A percentile compares a stretch with the other conserved stretches of the same genome.
Evolutionary conservation across 2,113 vertebrate genomes (phyloP).

Genomic region (Plecturocebus donacophilus): DNA sequence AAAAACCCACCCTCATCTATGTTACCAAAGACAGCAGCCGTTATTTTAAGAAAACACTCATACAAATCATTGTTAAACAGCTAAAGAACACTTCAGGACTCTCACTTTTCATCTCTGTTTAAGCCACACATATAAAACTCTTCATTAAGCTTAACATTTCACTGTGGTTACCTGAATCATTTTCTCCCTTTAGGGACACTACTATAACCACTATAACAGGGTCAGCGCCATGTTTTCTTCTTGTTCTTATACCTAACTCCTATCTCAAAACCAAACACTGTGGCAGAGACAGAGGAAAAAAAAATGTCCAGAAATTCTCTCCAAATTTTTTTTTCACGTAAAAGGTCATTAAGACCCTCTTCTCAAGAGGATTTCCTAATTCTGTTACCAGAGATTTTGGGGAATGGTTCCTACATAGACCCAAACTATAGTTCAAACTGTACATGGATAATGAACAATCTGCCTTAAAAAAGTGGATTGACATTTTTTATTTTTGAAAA

Average conservation of each 20-base stretch:
- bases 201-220: conserved; percentile 43
- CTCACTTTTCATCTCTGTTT: conserved; percentile 59
- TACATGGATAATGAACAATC: conserved; percentile 57
- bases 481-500: neutral
- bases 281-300: conserved; percentile 64
- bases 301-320: conserved; percentile 64
- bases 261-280: conserved; percentile 76
- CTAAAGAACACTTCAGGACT: conserved; percentile 65
- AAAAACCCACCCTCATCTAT: conserved; percentile 46
- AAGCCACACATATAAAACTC: conserved; percentile 64
- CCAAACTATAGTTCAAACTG: conserved; percentile 57
- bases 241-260: conserved; percentile 54
- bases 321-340: conserved; percentile 48
- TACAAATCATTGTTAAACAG: conserved; percentile 59
- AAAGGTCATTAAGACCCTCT: conserved; percentile 73
- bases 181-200: conserved; percentile 50
- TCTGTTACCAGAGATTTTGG: conserved; percentile 59
- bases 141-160: conserved; percentile 58
- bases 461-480: conserved; percentile 1
- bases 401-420: conserved; percentile 51
- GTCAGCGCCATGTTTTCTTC: conserved; percentile 48
- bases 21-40: conserved; percentile 49
- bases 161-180: conserved; percentile 70
- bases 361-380: conserved; percentile 65
- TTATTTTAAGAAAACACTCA: conserved; percentile 60